phyloP scores from a whole-genome alignment of 1,140 invertebrate species.

The Drosophila mojavensis region DNA sequence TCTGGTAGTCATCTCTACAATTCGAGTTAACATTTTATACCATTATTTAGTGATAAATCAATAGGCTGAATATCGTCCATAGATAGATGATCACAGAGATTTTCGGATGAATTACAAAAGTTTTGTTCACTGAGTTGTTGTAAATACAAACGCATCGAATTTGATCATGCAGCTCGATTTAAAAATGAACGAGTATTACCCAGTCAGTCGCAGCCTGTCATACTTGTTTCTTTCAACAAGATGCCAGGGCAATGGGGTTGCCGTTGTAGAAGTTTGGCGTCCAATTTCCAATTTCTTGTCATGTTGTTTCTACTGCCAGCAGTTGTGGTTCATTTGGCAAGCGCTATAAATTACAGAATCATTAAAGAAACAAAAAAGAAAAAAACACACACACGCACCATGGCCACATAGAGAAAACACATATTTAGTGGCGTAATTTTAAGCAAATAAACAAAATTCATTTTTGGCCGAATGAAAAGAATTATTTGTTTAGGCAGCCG shows the following conservation, averaged over 20 bases:
- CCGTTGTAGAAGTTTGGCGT: background rate
- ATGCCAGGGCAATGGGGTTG: constrained; percentile 21
- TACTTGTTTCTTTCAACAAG: constrained; percentile 44
- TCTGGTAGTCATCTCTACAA: too few species aligned
- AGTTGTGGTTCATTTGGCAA: constrained; percentile 55
- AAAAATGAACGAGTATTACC: too few species aligned
- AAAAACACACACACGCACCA: background rate
- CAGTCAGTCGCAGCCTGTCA: too few species aligned
- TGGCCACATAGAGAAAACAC: background rate
- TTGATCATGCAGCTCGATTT: too few species aligned
- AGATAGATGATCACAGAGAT: too few species aligned
- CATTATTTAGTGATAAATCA: too few species aligned
- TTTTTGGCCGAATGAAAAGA: constrained; percentile 40
- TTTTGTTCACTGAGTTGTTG: too few species aligned
- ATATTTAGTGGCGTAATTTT: constrained; percentile 40
- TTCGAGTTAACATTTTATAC: too few species aligned
- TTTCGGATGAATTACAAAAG: too few species aligned
- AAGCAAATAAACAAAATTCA: constrained; percentile 46
- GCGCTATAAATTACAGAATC: constrained; percentile 68
- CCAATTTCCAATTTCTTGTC: constrained; percentile 26
- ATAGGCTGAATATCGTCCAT: too few species aligned
- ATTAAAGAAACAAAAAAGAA: constrained; percentile 20
- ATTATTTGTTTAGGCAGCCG: constrained; percentile 55
- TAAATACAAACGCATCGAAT: too few species aligned
- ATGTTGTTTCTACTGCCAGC: constrained; percentile 34